Base-by-base conservation (phyloP, 1,140 invertebrate species). In the Drosophila punjabiensis region DNA sequence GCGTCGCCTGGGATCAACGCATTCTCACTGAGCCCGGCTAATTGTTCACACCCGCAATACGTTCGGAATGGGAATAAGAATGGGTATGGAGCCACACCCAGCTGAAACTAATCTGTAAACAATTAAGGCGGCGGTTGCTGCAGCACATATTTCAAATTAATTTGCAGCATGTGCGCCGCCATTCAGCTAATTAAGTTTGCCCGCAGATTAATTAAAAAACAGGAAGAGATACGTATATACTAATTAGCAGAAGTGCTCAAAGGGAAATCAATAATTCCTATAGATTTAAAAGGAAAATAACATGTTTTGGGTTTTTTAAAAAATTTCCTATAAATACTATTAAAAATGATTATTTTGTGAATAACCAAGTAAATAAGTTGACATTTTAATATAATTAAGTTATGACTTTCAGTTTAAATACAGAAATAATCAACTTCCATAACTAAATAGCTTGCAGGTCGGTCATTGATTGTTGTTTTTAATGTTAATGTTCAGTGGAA, bases 51-150 rank as follows among this genome's bases (percentile, higher is more conserved):
- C 84, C 81, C 84, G 78, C 41, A 73, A 48, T 47, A 11, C 53
- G 48, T 28, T 18, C 4, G 24, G 39, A 45, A 64, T 67, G 32
- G 59, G 14, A 41, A 64, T 67, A 20, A 41, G 14, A 41, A 33
- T 59, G 35, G 33, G 32, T 3, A n/a, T 35, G 30, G 28, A 30
- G 85, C 81, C 84, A 84, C 84, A 81, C 85, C 84, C 84, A 66
- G 62, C 32, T 76, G 83, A 81, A 89, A 89, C 81, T 89, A 89
- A 88, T 88, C 86, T 85, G 74, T 82, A 76, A 82, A 81, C 86
- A 88, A 88, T 88, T 89, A 90, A 73, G 78, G 43, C 79, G 68
- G 45, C 43, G 61, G 58, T 58, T 76, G 62, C 53, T 74, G 76
- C 76, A 67, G 33, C 52, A 53, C 61, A 66, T 60, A 75, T 87